phyloP scores from a whole-genome alignment of 2,888 invertebrate species.

The Hemithea aestivaria region DNA sequence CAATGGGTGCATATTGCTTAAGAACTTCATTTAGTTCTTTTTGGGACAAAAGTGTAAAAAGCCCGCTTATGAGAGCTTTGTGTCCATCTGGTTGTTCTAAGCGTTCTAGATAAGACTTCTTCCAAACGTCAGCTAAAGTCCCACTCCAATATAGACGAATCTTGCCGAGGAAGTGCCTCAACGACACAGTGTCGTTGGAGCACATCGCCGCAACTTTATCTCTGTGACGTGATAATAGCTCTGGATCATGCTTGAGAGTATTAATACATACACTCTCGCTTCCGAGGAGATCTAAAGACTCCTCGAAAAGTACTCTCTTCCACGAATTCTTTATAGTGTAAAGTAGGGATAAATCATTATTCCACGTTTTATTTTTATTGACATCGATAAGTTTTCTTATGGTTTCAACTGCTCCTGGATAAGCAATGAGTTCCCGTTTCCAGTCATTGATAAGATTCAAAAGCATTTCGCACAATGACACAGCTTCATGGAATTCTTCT shows the following conservation, averaged over 20 bases:
- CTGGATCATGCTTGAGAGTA: slow-evolving; percentile 55
- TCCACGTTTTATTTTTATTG: slow-evolving; percentile 37
- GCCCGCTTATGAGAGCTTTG: slow-evolving; percentile 37
- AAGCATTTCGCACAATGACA: slow-evolving; percentile 28
- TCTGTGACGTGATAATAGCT: slow-evolving; percentile 38
- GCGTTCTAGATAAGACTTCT: slow-evolving; percentile 30
- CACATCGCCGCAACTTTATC: slow-evolving; percentile 35
- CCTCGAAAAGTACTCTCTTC: slow-evolving; percentile 50
- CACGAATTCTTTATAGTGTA: slow-evolving; percentile 50
- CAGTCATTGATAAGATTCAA: slow-evolving; percentile 44
- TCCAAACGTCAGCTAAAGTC: slow-evolving; percentile 42
- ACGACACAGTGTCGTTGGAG: slow-evolving; percentile 34
- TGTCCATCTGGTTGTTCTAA: slow-evolving; percentile 37
- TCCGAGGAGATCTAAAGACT: slow-evolving; percentile 43
- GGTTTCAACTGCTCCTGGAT: slow-evolving; percentile 34
- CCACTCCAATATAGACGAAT: slow-evolving; percentile 53
- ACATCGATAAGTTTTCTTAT: slow-evolving; percentile 38
- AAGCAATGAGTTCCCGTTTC: slow-evolving; percentile 43
- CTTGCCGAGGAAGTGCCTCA: slow-evolving; percentile 41
- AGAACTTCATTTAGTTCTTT: slow-evolving; percentile 38
- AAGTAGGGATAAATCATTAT: slow-evolving; percentile 32
- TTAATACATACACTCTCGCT: slow-evolving; percentile 46
- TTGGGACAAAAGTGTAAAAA: slow-evolving; percentile 42
- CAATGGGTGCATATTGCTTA: slow-evolving; percentile 41
- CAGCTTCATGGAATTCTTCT: slow-evolving; percentile 30